Conservation (phyloP, 2,797 vertebrate species). For the Hydrolagus colliei region DNA sequence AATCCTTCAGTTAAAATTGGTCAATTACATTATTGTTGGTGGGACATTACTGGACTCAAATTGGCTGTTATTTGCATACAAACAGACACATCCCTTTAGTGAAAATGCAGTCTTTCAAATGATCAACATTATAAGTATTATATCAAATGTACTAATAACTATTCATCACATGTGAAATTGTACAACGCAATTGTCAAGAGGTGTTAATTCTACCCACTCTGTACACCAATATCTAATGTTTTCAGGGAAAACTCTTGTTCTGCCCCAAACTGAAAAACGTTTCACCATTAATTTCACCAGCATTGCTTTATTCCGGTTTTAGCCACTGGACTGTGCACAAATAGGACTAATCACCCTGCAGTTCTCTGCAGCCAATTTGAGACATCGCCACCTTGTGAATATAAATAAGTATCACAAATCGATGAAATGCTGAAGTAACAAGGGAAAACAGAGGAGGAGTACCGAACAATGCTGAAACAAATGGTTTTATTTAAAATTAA, state of each 20-base stretch:
- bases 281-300: neutral
- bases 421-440: neutral
- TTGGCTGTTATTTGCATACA: too few species aligned
- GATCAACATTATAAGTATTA: too few species aligned
- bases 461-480: neutral
- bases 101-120: too few species aligned
- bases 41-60: too few species aligned
- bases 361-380: neutral
- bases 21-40: too few species aligned
- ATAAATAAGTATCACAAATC: neutral
- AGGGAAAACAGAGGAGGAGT: neutral
- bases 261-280: neutral
- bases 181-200: too few species aligned
- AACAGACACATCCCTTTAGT: too few species aligned
- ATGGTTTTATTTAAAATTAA: neutral
- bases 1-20: too few species aligned
- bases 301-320: neutral
- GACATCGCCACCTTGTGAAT: neutral
- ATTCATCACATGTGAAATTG: too few species aligned
- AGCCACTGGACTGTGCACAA: neutral
- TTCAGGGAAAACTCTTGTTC: neutral
- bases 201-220: too few species aligned
- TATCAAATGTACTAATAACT: too few species aligned
- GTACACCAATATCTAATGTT: too few species aligned
- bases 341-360: neutral